Percentiles rank a stretch among this genome's conserved stretches.
phyloP scores from a whole-genome alignment of 1,140 invertebrate species.

The Drosophila melanica region DNA sequence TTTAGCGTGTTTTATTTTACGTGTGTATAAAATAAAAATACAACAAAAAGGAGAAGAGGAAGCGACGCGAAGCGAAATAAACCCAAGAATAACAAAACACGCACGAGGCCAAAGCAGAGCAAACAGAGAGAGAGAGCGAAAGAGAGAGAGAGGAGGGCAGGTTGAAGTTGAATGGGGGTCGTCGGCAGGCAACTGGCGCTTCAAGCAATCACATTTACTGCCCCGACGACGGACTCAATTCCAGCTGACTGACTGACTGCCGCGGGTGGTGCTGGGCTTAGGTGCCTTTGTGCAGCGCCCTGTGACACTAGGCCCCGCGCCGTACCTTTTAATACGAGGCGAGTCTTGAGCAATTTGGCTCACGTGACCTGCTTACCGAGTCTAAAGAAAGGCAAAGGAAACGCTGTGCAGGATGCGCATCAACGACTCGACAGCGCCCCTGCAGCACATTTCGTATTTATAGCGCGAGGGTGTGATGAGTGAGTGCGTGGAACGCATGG shows the following conservation, averaged over 20 bases:
- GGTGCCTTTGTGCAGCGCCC: slow-evolving; percentile 16
- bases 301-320: neutral
- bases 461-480: slow-evolving; percentile 24
- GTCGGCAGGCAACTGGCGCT: slow-evolving; percentile 14
- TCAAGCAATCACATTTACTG: slow-evolving; percentile 69
- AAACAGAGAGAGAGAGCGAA: neutral
- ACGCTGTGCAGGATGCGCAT: slow-evolving; percentile 49
- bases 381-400: slow-evolving; percentile 53
- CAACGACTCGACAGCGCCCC: slow-evolving; percentile 14
- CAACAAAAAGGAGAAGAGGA: neutral
- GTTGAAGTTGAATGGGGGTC: neutral
- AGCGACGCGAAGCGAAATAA: slow-evolving; percentile 2
- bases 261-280: neutral
- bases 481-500: no score
- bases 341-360: slow-evolving; percentile 60
- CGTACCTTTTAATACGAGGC: neutral
- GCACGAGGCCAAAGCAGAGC: slow-evolving; percentile 39
- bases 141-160: neutral
- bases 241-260: slow-evolving; percentile 30
- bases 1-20: slow-evolving; percentile 58
- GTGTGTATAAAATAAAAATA: slow-evolving; percentile 21
- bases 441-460: slow-evolving; percentile 54
- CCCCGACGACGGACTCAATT: slow-evolving; percentile 35
- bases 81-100: slow-evolving; percentile 38
- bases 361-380: slow-evolving; percentile 79